Evolutionary conservation across 1,140 invertebrate species (phyloP).

Genomic region (Luehdorfia chinensis): DNA sequence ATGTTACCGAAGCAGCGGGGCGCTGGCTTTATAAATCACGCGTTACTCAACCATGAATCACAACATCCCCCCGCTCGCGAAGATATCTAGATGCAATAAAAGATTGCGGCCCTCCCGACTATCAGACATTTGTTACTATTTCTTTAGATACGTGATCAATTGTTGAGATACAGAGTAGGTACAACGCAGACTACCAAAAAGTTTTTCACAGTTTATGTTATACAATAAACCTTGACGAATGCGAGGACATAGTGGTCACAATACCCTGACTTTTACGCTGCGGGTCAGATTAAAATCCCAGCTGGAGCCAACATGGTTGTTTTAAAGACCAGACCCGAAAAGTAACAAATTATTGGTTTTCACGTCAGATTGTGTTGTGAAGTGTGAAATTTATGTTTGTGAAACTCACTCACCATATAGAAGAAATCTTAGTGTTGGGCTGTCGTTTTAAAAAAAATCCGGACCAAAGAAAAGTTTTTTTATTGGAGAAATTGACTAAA

Average conservation of each 20-base stretch:
- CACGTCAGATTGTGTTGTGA: too few relatives aligned
- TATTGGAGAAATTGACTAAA: too few relatives aligned
- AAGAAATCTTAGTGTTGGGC: too few relatives aligned
- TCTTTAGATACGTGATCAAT: conserved; percentile 15
- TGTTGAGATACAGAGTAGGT: conserved; percentile 6
- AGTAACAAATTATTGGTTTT: not conserved
- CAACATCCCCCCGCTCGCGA: conserved; percentile 14
- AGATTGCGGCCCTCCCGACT: conserved; percentile 11
- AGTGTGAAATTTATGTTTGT: too few relatives aligned
- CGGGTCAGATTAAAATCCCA: too few relatives aligned
- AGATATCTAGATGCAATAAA: conserved; percentile 18
- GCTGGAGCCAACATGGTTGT: not conserved
- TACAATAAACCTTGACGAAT: too few relatives aligned
- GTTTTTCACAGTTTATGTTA: not conserved
- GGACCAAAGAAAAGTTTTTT: too few relatives aligned
- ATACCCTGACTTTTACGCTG: too few relatives aligned
- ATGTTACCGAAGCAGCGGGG: conserved; percentile 1
- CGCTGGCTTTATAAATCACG: conserved; percentile 9
- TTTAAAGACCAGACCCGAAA: not conserved
- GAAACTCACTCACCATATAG: too few relatives aligned
- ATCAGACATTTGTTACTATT: conserved; percentile 18
- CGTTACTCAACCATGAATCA: conserved; percentile 15
- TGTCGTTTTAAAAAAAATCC: too few relatives aligned
- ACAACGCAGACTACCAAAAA: not conserved
- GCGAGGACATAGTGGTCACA: too few relatives aligned